These are phyloP conservation scores for Pseudeuparius sepicola DNA, from an alignment of 2,888 invertebrate genomes.

Conservation along the genomic window DNA sequence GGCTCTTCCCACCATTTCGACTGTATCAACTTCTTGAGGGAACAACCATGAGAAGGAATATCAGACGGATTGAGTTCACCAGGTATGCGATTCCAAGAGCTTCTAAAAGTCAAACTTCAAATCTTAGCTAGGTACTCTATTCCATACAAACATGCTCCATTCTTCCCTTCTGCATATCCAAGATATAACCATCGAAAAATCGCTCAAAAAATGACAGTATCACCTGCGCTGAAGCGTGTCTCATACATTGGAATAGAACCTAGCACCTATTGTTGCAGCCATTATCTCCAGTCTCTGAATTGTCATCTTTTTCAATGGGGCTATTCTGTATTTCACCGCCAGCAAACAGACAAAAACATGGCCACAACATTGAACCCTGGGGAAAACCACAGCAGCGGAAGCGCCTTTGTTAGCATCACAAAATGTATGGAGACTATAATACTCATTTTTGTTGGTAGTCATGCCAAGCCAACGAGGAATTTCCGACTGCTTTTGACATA, in stretches of 20 bases:
- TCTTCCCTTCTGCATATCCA: neutral
- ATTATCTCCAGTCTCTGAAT: neutral
- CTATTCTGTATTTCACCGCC: conserved; percentile 1
- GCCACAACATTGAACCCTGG: too few relatives aligned
- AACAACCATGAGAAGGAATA: neutral
- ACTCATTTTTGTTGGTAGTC: too few relatives aligned
- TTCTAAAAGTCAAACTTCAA: too few relatives aligned
- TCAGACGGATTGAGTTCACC: conserved; percentile 1
- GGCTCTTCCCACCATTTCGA: neutral
- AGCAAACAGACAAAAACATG: too few relatives aligned
- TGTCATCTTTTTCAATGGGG: conserved; percentile 1
- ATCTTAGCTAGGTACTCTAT: too few relatives aligned
- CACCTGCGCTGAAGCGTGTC: neutral
- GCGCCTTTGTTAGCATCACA: too few relatives aligned
- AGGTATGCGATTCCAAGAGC: conserved; percentile 2
- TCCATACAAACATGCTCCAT: too few relatives aligned
- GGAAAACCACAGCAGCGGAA: too few relatives aligned
- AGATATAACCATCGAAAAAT: neutral
- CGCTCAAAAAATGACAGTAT: neutral
- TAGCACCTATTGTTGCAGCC: neutral
- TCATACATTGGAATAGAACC: neutral
- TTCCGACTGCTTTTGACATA: too few relatives aligned
- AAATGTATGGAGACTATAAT: too few relatives aligned
- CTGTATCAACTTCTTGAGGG: conserved; percentile 1
- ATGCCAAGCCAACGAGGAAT: too few relatives aligned